Evolutionary conservation across 1,140 invertebrate genomes (phyloP).

Genomic region (Drosophila nikananu): DNA sequence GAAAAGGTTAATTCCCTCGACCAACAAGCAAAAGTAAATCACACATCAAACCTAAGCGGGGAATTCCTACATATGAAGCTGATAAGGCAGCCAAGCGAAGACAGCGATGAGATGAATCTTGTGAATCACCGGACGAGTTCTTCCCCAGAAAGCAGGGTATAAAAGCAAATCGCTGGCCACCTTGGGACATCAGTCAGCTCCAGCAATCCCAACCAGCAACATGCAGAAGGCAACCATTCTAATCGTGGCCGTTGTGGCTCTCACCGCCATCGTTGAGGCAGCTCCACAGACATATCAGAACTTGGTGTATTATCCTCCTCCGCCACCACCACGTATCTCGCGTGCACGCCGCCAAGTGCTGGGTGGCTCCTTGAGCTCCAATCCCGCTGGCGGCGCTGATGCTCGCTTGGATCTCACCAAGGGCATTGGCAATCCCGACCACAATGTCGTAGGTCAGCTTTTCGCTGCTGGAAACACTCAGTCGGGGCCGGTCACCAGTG

Average conservation of each 20-base stretch:
- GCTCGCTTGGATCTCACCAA: constrained; percentile 58
- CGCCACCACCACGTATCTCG: constrained; percentile 31
- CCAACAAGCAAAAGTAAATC: constrained; percentile 28
- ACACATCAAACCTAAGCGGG: constrained; percentile 25
- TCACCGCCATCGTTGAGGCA: constrained; percentile 57
- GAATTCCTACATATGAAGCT: constrained; percentile 42
- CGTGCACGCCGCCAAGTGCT: constrained; percentile 66
- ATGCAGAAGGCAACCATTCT: constrained; percentile 61
- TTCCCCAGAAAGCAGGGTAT: constrained; percentile 44
- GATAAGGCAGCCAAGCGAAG: constrained; percentile 48
- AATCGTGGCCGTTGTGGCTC: constrained; percentile 55
- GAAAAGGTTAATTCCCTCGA: constrained; percentile 20
- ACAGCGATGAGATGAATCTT: constrained; percentile 23
- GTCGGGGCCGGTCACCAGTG: constrained; percentile 66
- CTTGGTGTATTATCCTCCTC: constrained; percentile 33
- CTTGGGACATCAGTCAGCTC: constrained; percentile 38
- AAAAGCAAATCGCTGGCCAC: constrained; percentile 20
- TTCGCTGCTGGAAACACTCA: constrained; percentile 77
- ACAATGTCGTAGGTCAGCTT: constrained; percentile 69
- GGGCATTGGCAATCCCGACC: constrained; percentile 68
- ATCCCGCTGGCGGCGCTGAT: constrained; percentile 70
- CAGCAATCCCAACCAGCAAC: constrained; percentile 22
- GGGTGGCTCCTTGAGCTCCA: constrained; percentile 66
- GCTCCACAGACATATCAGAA: constrained; percentile 36
- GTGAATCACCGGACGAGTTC: constrained; percentile 55